A percentile compares a stretch with the other conserved stretches of the same genome.
These are phyloP conservation scores for Lasioglossum baleicum DNA, from an alignment of 1,140 invertebrate species.

Conservation along the genomic window DNA sequence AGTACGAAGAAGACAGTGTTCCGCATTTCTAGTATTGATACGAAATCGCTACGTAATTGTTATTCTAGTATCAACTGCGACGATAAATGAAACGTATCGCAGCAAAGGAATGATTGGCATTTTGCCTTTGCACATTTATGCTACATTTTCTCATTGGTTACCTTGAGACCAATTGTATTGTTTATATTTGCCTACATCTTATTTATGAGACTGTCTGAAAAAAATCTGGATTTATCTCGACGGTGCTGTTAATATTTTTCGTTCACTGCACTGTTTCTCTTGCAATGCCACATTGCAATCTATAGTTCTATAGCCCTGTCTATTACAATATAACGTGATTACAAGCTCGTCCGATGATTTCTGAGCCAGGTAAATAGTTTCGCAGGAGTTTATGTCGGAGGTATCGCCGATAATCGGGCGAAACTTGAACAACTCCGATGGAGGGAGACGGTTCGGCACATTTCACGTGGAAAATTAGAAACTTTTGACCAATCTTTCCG, in stretches of 20 bases:
- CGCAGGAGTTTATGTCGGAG: not conserved
- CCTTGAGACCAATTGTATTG: too few species aligned
- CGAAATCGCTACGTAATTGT: too few species aligned
- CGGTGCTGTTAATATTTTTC: too few species aligned
- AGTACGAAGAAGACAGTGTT: not conserved
- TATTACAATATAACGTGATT: not conserved
- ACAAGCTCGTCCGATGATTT: not conserved
- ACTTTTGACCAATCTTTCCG: slow-evolving; percentile 27
- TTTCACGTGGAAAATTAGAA: slow-evolving; percentile 32
- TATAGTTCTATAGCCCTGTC: not conserved
- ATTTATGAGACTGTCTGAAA: too few species aligned
- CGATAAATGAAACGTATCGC: not conserved
- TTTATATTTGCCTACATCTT: too few species aligned
- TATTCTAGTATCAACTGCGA: not conserved
- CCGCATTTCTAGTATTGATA: not conserved
- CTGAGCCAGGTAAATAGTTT: not conserved
- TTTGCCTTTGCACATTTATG: too few species aligned
- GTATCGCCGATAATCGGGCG: slow-evolving; percentile 15
- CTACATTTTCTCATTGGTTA: too few species aligned
- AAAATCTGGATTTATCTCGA: too few species aligned
- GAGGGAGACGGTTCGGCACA: not conserved
- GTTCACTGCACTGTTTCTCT: too few species aligned
- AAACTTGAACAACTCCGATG: not conserved
- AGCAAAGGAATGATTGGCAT: not conserved
- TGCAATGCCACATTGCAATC: too few species aligned